Percentiles rank a stretch among this genome's conserved stretches.
phyloP scores from a whole-genome alignment of 2,888 invertebrate species.

The Polymixis flavicincta region DNA sequence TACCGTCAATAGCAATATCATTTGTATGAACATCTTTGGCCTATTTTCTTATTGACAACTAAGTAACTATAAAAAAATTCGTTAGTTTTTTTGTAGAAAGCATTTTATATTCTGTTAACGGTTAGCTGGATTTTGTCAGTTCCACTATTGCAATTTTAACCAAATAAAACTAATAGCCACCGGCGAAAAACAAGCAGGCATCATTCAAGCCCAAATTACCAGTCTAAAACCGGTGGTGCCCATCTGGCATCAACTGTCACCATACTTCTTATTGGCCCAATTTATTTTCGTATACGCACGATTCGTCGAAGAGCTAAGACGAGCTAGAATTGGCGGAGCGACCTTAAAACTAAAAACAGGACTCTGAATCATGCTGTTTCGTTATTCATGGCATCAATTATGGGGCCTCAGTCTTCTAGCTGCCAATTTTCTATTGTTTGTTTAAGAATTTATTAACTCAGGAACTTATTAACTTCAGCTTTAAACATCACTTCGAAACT shows the following conservation, averaged over 20 bases:
- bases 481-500: background rate
- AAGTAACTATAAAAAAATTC: too few relatives aligned
- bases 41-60: too few relatives aligned
- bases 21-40: too few relatives aligned
- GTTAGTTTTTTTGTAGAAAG: too few relatives aligned
- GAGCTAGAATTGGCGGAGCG: constrained; percentile 63
- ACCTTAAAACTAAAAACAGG: constrained; percentile 68
- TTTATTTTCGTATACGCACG: constrained; percentile 66
- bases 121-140: background rate
- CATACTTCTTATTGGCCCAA: constrained; percentile 63
- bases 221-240: constrained; percentile 56
- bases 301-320: constrained; percentile 64
- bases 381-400: constrained; percentile 57
- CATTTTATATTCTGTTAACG: too few relatives aligned
- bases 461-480: background rate
- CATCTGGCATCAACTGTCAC: constrained; percentile 66
- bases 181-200: constrained; percentile 40
- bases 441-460: constrained; percentile 35
- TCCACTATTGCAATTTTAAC: background rate
- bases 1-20: too few relatives aligned
- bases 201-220: constrained; percentile 50
- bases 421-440: constrained; percentile 61
- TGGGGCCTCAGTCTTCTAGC: constrained; percentile 42
- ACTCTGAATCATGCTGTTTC: constrained; percentile 61
- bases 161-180: constrained; percentile 6